These are phyloP conservation scores for Platyura marginata DNA, from an alignment of 1,140 invertebrate species.

Conservation along the genomic window DNA sequence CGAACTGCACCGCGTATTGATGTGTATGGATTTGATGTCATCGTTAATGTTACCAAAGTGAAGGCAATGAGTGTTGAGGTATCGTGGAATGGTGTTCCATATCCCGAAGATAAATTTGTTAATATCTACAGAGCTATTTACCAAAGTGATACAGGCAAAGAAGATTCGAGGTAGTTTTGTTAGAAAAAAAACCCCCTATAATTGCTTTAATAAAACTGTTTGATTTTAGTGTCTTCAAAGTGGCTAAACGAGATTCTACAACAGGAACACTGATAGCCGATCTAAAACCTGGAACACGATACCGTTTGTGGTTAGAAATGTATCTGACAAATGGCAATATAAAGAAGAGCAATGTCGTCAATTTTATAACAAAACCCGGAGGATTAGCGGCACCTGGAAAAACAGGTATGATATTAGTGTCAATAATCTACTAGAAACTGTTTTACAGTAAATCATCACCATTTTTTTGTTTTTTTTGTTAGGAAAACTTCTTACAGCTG, in stretches of 20 bases:
- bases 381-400: conserved; percentile 27
- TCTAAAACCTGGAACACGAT: conserved; percentile 63
- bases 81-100: conserved; percentile 63
- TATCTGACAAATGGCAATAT: conserved; percentile 76
- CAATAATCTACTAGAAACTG: too few species aligned
- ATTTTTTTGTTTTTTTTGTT: conserved; percentile 1
- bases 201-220: background rate
- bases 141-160: conserved; percentile 50
- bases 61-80: conserved; percentile 58
- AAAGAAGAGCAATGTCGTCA: conserved; percentile 73
- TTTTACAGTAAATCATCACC: background rate
- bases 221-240: conserved; percentile 49
- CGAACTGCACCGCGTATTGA: conserved; percentile 39
- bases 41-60: conserved; percentile 49
- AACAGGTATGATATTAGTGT: too few species aligned
- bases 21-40: conserved; percentile 64
- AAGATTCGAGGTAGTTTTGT: conserved; percentile 32
- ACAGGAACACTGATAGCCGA: conserved; percentile 46
- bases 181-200: background rate
- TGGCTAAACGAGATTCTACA: conserved; percentile 59
- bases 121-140: conserved; percentile 76
- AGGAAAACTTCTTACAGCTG: conserved; percentile 40
- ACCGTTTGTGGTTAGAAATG: conserved; percentile 69
- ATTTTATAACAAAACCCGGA: conserved; percentile 65
- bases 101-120: conserved; percentile 77